Evolutionary conservation across 2,888 invertebrate species (phyloP), one percentile per base, ranked within the genome.

Genomic region (Aphrophora alni): DNA sequence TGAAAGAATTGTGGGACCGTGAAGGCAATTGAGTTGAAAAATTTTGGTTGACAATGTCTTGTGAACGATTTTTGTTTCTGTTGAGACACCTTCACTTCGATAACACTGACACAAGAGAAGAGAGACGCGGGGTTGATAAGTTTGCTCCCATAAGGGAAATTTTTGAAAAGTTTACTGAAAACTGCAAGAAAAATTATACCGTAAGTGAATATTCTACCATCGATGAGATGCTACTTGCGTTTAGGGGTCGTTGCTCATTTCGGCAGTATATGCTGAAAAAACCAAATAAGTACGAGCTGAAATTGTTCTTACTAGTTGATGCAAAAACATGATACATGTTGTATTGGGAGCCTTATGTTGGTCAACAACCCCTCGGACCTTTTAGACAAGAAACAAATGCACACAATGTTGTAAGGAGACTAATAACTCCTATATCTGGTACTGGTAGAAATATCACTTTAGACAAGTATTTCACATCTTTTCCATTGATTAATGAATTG

Each of bases 211-310:
- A 77, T 21, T 10, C 69, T 14, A 75, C 75, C 24, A 24, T 79
- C 33, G 79, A 78, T 44, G 75, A 75, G 59, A 79, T 51, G 59
- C 69, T 80, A 12, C 51, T 69, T 26, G 44, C 76, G 3, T 80
- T 77, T 24, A 1, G 77, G 21, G 80, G 80, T 14, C 17, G 77
- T 17, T 77, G 80, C 25, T 27, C 71, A 28, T 77, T 80, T 21
- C 27, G 26, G 24, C 51, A 44, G 12, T 80, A 77, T 38, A 77
- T 80, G n/a, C 72, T 59, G 28, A 77, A 77, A 8, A 80, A 80
- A 25, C 80, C 76, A 0, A 73, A 72, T 14, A 80, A 76, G 51
- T 80, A 80, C 38, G 76, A 76, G 0, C 14, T 80, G 38, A 80
- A 80, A 38, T 8, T 25, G 14, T 80, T 76, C 25, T 44, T 73